Evolutionary conservation across 2,113 vertebrate genomes (phyloP), one percentile per base, ranked within the genome.

Genomic region (Baryphthengus martii): DNA sequence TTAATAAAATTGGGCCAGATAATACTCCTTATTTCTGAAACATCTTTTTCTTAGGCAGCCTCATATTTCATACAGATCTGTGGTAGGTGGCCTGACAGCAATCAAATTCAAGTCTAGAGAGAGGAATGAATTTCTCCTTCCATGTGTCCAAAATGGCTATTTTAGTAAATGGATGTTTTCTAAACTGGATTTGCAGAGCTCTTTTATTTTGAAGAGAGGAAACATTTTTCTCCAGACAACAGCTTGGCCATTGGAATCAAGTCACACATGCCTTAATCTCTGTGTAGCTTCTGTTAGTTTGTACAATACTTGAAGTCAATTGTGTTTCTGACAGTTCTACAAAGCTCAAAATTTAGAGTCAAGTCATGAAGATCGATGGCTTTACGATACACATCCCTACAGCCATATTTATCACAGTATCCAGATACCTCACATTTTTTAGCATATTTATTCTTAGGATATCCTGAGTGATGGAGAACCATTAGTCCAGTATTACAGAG

Each of bases 1-100:
- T 93, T 96, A 94, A 90, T 92, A 95, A 92, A 81, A 85, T 72
- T 24, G 80, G 74, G 74, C 52, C 84, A 94, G 87, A 95, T 95
- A 94, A 94, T 96, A 78, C 56, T 95, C 68, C 75, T 93, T 88
- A 68, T 90, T 96, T 94, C 83, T 95, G 88, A 78, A 90, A 95
- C 83, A 92, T 96, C 92, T 96, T 96, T 86, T 92, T 95, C 92
- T 93, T 88, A 89, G 92, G 90, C 88, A 86, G 88, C 44, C 75
- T 96, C 92, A 49, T 94, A 81, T 97, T 97, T 96, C 90, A 95
- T 56, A 68, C n/a, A 52, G 76, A 87, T 81, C 88, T 93, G 82
- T 93, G 95, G 95, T 95, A 96, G 93, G 95, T 93, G 74, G 78
- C 63, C 61, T 70, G 91, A 74, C 90, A 96, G 83, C 73, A 61